A percentile compares a stretch with the other conserved stretches of the same genome.
phyloP scores from a whole-genome alignment of 2,113 vertebrate genomes.

The Melanocharis versteri region DNA sequence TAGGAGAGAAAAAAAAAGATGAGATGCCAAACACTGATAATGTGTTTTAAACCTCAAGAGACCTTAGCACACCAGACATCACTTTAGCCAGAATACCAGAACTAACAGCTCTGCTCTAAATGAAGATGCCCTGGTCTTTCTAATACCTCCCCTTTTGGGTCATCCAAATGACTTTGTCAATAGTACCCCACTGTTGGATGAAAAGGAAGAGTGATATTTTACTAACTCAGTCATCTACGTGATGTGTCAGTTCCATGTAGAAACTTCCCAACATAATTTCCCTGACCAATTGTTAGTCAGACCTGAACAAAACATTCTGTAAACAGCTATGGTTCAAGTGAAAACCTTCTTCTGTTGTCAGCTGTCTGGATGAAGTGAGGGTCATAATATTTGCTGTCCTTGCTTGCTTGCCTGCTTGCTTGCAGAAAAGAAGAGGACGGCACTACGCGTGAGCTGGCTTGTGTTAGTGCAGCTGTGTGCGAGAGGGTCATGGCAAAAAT shows the following conservation, averaged over 20 bases:
- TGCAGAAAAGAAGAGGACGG: neutral
- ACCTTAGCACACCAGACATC: neutral
- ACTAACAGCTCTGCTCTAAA: neutral
- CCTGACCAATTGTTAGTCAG: neutral
- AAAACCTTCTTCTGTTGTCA: neutral
- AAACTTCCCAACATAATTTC: constrained; percentile 20
- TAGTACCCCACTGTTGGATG: neutral
- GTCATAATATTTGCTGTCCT: neutral
- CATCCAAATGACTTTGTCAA: neutral
- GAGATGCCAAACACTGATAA: neutral
- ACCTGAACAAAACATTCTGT: neutral
- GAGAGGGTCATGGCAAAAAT: neutral
- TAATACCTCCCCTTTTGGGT: neutral
- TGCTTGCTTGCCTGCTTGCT: neutral
- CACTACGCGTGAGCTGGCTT: neutral
- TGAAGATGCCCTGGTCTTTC: neutral
- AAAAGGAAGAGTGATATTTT: neutral
- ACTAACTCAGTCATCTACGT: neutral
- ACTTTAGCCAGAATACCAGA: neutral
- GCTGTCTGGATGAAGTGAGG: neutral
- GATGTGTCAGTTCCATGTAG: neutral
- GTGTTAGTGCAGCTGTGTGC: neutral
- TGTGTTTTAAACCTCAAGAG: neutral
- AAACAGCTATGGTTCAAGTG: neutral
- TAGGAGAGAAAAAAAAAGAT: neutral